Evolutionary conservation across 1,140 invertebrate genomes (phyloP), one percentile per base, ranked within the genome.

Genomic region (Drosophila albomicans): DNA sequence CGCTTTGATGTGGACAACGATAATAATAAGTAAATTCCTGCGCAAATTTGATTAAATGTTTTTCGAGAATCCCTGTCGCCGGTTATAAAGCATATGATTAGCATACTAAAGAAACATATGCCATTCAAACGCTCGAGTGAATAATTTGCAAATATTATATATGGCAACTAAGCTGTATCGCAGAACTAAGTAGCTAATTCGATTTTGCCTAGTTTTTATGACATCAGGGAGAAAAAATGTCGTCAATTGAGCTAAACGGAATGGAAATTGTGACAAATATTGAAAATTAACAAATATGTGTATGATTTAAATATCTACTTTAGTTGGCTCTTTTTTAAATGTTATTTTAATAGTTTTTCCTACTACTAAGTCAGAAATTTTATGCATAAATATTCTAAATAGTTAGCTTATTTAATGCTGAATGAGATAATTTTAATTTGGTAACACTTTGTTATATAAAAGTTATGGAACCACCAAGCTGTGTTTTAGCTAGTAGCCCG

Each of bases 21-120:
- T 43, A 38, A 54, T 49, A 49, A 89, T 62, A 71, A 32, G 51
- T 32, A 52, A 86, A 78, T 65, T 64, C 66, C 70, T 82, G 63
- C 20, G 63, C 20, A 58, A 67, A 63, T 32, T 78, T 69, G 75
- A 89, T 75, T 67, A 74, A 82, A 69, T 72, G 79, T 72, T 77
- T 28, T 38, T 5, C 16, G 20, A 58, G 16, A 32, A 62, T 48
- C 46, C 28, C 11, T 57, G 62, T 56, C 48, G 72, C 57, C 71
- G 49, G 25, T 32, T 51, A 69, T 63, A 69, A 69, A 20, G 13
- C 56, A 51, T 43, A 56, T 61, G 65, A 74, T 74, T 74, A 74
- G 57, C 72, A 43, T 57, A 56, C 38, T 74, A 61, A 56, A 54
- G 2, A 41, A 64, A 52, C 35, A 57, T 15, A 38, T 57, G 30